phyloP scores from a whole-genome alignment of 1,140 invertebrate genomes.

The Potamilus streckersoni region DNA sequence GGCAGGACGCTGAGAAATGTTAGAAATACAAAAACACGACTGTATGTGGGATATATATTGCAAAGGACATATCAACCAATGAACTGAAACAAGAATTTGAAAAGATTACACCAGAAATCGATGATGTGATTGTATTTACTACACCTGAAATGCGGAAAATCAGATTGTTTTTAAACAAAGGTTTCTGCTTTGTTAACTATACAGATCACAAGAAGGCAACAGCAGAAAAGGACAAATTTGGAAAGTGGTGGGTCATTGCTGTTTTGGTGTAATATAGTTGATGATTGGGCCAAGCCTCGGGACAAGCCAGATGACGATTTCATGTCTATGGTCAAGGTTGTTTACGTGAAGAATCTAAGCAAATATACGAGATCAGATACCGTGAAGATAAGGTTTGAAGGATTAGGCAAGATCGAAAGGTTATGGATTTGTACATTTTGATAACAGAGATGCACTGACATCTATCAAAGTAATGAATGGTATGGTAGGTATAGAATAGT shows the following conservation, averaged over 20 bases:
- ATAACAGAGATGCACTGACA: slow-evolving; percentile 15
- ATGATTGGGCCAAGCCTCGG: slow-evolving; percentile 89
- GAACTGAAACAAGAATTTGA: no score
- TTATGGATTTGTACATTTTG: slow-evolving; percentile 71
- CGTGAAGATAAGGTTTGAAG: slow-evolving; percentile 58
- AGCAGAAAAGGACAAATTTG: slow-evolving; percentile 69
- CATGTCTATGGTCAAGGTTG: slow-evolving; percentile 74
- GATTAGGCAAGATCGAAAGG: slow-evolving; percentile 62
- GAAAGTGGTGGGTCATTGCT: slow-evolving; percentile 10
- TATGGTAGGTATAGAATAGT: no score
- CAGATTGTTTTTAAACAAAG: slow-evolving; percentile 76
- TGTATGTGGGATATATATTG: slow-evolving; percentile 10
- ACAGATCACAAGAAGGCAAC: slow-evolving; percentile 71
- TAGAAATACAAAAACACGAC: slow-evolving; percentile 3
- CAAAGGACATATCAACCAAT: no score
- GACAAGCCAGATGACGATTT: slow-evolving; percentile 81
- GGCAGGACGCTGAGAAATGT: slow-evolving; percentile 10
- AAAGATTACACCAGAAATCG: slow-evolving; percentile 71
- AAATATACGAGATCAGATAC: slow-evolving; percentile 68
- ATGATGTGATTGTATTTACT: slow-evolving; percentile 80
- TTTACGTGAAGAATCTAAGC: slow-evolving; percentile 72
- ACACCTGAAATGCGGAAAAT: slow-evolving; percentile 61
- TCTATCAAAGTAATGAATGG: slow-evolving; percentile 9
- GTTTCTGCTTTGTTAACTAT: slow-evolving; percentile 75
- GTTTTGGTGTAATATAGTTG: slow-evolving; percentile 65